Conservation (phyloP, 2,113 vertebrate species). For the Rallus limicola region DNA sequence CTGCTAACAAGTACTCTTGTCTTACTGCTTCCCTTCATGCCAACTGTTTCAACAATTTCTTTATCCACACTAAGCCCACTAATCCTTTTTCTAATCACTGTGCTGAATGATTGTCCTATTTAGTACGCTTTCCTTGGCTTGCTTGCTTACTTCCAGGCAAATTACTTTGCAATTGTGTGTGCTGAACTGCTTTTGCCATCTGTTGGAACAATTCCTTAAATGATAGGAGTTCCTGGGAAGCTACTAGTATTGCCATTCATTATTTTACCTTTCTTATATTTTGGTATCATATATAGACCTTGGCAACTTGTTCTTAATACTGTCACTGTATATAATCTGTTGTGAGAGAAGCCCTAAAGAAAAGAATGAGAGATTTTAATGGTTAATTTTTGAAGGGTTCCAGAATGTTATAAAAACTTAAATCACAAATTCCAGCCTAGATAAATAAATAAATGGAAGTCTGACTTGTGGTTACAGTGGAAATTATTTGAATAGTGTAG, state of each 20-base stretch:
- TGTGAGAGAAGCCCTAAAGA: not conserved
- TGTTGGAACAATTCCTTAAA: constrained; percentile 53
- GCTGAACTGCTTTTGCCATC: constrained; percentile 62
- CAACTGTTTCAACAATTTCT: not conserved
- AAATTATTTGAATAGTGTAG: not conserved
- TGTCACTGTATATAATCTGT: not conserved
- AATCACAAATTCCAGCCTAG: not conserved
- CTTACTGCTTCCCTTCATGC: not conserved
- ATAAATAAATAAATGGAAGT: not conserved
- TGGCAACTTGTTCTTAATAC: not conserved
- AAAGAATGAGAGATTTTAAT: not conserved
- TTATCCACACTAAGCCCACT: not conserved
- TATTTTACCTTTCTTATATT: constrained; percentile 14
- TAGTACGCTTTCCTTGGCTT: constrained; percentile 15
- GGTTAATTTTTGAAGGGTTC: not conserved
- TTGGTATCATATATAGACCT: not conserved
- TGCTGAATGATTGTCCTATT: constrained; percentile 51
- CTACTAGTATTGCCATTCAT: constrained; percentile 24
- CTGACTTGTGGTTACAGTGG: not conserved
- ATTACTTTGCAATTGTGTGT: constrained; percentile 66
- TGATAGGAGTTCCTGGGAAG: constrained; percentile 39
- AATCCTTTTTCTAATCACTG: constrained; percentile 38
- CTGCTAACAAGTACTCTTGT: not conserved
- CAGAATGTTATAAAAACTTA: not conserved
- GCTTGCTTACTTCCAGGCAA: constrained; percentile 49